phyloP scores from a whole-genome alignment of 2,888 invertebrate species.

The Cheilosia scutellata region DNA sequence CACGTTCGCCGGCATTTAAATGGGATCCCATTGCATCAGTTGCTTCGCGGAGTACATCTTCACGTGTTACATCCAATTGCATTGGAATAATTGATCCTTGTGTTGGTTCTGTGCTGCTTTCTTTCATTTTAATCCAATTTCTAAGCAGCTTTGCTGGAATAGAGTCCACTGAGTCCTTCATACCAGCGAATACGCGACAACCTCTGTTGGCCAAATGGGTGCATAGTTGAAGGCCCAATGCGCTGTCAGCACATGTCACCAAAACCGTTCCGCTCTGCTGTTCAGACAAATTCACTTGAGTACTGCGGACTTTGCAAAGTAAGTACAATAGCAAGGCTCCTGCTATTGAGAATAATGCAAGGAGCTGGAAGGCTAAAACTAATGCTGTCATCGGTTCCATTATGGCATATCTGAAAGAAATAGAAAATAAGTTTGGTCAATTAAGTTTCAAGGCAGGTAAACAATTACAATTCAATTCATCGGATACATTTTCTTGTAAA shows the following conservation, averaged over 20 bases:
- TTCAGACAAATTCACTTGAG: constrained; percentile 84
- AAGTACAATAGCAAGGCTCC: constrained; percentile 92
- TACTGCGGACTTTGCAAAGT: constrained; percentile 89
- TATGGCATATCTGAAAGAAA: constrained; percentile 82
- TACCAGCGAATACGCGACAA: constrained; percentile 91
- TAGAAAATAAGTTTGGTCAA: background rate
- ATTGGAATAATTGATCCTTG: constrained; percentile 87
- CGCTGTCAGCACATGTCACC: constrained; percentile 92
- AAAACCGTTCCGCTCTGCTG: constrained; percentile 89
- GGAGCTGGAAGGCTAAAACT: constrained; percentile 91
- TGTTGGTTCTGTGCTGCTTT: constrained; percentile 84
- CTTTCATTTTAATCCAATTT: constrained; percentile 87
- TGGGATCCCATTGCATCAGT: constrained; percentile 91
- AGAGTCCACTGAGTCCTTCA: constrained; percentile 86
- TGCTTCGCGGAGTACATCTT: constrained; percentile 91
- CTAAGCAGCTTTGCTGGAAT: constrained; percentile 87
- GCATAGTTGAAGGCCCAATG: constrained; percentile 91
- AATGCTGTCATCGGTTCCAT: constrained; percentile 94
- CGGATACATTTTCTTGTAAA: too few species aligned
- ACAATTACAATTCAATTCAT: background rate
- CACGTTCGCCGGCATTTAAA: constrained; percentile 92
- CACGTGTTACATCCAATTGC: constrained; percentile 91
- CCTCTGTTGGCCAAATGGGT: constrained; percentile 89
- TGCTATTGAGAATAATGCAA: constrained; percentile 92
- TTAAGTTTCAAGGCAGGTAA: background rate